Percentiles rank a stretch among this genome's conserved stretches.
phyloP scores from a whole-genome alignment of 2,113 vertebrate genomes.

The Nycticebus coucang region DNA sequence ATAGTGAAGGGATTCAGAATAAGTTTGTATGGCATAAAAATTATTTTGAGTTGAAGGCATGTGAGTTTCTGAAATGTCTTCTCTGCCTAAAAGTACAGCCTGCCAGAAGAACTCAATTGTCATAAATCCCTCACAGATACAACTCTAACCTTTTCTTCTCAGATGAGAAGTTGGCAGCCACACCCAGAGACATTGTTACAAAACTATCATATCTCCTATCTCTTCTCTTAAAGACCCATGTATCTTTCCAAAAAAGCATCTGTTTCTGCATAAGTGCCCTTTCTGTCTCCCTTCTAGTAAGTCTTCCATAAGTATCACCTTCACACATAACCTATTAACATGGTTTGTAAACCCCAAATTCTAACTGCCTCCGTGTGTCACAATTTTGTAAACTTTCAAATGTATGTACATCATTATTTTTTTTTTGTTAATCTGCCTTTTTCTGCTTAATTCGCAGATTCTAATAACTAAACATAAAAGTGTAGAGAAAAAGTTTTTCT shows the following conservation, averaged over 20 bases:
- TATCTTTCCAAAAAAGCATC: background rate
- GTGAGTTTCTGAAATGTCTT: background rate
- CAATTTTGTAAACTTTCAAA: background rate
- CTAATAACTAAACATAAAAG: background rate
- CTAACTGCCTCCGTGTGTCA: constrained; percentile 3
- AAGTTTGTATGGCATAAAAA: background rate
- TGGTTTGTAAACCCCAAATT: background rate
- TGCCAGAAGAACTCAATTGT: background rate
- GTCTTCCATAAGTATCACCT: background rate
- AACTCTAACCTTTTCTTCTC: background rate
- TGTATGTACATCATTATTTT: background rate
- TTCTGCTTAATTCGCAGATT: background rate
- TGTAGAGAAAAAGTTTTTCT: background rate
- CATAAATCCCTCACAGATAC: background rate
- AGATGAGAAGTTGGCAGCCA: background rate
- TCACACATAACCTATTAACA: background rate
- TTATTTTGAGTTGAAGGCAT: background rate
- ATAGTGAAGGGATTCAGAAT: background rate
- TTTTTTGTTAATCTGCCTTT: background rate
- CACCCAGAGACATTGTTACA: background rate
- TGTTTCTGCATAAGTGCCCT: background rate
- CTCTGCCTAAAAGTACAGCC: background rate
- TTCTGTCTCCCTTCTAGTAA: background rate
- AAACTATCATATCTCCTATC: background rate
- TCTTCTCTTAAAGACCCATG: background rate